Evolutionary conservation across 2,888 invertebrate species (phyloP), one percentile per base, ranked within the genome.

Genomic region (Hoplodrina blanda): DNA sequence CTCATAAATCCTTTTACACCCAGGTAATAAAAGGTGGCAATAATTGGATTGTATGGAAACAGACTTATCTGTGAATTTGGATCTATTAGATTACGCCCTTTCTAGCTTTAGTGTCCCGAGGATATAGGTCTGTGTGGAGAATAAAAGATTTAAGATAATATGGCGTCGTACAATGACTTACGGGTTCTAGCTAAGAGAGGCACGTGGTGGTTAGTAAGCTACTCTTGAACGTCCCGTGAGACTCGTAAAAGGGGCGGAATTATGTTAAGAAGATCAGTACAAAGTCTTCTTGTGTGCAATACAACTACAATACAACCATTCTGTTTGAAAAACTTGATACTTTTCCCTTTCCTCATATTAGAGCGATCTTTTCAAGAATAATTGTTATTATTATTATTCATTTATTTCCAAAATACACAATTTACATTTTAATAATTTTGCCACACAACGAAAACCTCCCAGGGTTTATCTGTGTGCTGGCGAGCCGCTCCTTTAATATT

Each of bases 1-100:
- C 81, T 20, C 65, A 79, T 83, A 81, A 83, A 83, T 77, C 72
- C 71, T 71, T 81, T 80, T 74, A 83, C 78, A 78, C 59, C n/a
- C 69, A 76, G 82, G 69, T 78, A 83, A 81, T 83, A 81, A 83
- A 83, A 80, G 75, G 72, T 79, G 65, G 61, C 59, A 76, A 78
- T 83, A 80, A 83, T 83, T 80, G 76, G 82, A 78, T 82, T 80
- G 69, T 71, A 67, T 53, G 61, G 54, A 56, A 71, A 60, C 52
- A 59, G 46, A 50, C 70, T 78, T 82, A 81, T 82, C 78, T 59
- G 60, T 37, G 52, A 63, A 73, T 73, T 73, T 63, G 64, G 25
- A 81, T 82, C 76, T 78, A 82, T 82, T 78, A 69, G 56, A 74
- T 72, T 76, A 66, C 54, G 65, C 25, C 59, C 59, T 69, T 76